These are phyloP conservation scores for Malacoctenus gilli DNA, from an alignment of 2,797 vertebrate genomes.

Conservation along the genomic window DNA sequence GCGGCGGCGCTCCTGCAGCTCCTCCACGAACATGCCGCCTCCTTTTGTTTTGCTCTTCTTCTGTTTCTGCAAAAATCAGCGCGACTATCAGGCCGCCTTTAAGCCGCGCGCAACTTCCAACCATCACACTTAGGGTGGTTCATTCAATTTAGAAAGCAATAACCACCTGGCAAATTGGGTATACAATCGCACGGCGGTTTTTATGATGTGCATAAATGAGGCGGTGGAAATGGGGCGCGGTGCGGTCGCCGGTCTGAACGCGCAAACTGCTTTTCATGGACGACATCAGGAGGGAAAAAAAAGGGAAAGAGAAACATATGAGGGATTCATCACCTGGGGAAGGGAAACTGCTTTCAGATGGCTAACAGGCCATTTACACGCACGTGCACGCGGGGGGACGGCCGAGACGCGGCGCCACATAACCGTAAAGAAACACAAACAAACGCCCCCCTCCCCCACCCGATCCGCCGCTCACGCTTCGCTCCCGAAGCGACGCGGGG, in stretches of 20 bases:
- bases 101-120: conserved; percentile 64
- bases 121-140: conserved; percentile 75
- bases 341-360: conserved; percentile 78
- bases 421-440: conserved; percentile 67
- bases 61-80: conserved; percentile 54
- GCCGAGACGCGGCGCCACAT: conserved; percentile 41
- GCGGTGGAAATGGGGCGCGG: conserved; percentile 64
- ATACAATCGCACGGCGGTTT: conserved; percentile 66
- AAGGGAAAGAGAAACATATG: conserved; percentile 77
- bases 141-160: conserved; percentile 80
- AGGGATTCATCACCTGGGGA: conserved; percentile 74
- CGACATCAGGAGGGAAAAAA: no score
- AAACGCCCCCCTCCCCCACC: conserved; percentile 49
- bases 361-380: conserved; percentile 73
- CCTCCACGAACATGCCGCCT: conserved; percentile 29
- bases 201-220: conserved; percentile 78
- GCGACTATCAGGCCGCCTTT: conserved; percentile 63
- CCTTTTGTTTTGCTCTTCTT: conserved; percentile 50
- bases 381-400: conserved; percentile 19
- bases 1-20: conserved; percentile 19
- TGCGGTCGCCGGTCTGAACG: conserved; percentile 57
- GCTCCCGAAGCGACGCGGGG: conserved; percentile 40
- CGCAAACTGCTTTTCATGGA: conserved; percentile 65
- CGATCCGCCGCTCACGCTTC: conserved; percentile 39
- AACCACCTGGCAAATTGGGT: conserved; percentile 79